Base-by-base conservation (phyloP, 2,888 invertebrate genomes). In the Trichogramma evanescens region DNA sequence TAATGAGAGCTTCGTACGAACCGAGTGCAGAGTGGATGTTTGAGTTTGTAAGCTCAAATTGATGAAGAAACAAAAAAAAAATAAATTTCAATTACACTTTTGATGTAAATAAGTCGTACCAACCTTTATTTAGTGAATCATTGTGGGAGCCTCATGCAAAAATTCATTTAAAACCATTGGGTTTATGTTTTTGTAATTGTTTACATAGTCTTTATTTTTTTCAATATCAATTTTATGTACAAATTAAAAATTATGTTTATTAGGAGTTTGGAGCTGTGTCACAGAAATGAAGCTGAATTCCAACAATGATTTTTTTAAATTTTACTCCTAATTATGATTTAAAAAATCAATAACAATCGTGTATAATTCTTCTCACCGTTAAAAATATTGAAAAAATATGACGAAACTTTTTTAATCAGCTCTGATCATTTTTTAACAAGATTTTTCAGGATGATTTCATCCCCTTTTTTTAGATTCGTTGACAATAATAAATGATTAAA, bases 211-310 rank as follows among this genome's bases (percentile, higher is more conserved):
- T 75, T 75, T 73, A 73, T 75, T 74, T 67, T 67, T 72, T 8
- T 58, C 46, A 71, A 73, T 74, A 73, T 73, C 71, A 74, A 73
- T 75, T 74, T 74, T 74, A 75, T 75, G 71, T 75, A 75, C 75
- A 75, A 74, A 73, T 74, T 74, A 72, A 71, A 71, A 73, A 74
- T 73, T 70, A 70, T 66, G 67, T 67, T 67, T 69, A 71, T 66
- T 71, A 63, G 53, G 58, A 63, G 48, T 39, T 51, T 43, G 26
- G 26, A 26, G 26, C 26, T 26, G 26, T 26, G 26, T 2, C 26
- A 26, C 26, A 26, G 26, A 26, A 26, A 26, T 26, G 3, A 26
- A 26, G 26, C 26, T 26, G 26, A 26, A 26, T 26, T 26, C 26
- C 26, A 26, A 26, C 26, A 3, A 26, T 26, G 26, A 26, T 26